A percentile compares a stretch with the other conserved stretches of the same genome.
phyloP scores from a whole-genome alignment of 2,888 invertebrate species.

The Apantesis nais region DNA sequence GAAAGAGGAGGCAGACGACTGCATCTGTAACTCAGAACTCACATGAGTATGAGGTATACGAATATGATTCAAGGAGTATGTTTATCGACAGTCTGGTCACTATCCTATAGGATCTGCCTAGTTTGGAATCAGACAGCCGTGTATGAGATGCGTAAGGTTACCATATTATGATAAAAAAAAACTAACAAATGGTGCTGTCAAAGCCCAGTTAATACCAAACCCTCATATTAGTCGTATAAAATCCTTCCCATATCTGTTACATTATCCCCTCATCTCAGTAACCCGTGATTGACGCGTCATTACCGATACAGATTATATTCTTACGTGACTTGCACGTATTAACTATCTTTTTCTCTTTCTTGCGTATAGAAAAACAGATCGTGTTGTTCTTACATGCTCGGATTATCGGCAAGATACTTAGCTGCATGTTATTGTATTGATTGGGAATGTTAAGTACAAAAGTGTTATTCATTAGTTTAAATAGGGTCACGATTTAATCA shows the following conservation, averaged over 20 bases:
- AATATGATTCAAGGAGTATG: too few species aligned
- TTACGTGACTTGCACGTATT: conserved; percentile 58
- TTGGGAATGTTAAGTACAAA: conserved; percentile 43
- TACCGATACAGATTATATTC: conserved; percentile 56
- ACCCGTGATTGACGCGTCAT: conserved; percentile 66
- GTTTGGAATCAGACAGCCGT: too few species aligned
- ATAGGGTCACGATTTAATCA: background rate
- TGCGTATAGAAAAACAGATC: conserved; percentile 21
- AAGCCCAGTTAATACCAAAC: conserved; percentile 21
- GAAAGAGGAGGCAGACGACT: too few species aligned
- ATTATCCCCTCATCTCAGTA: conserved; percentile 42
- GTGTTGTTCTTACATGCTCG: conserved; percentile 45
- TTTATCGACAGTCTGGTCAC: too few species aligned
- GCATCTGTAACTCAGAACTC: too few species aligned
- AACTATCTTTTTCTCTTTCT: conserved; percentile 39
- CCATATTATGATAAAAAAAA: background rate
- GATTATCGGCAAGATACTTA: conserved; percentile 57
- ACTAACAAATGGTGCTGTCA: conserved; percentile 15
- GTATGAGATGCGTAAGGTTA: too few species aligned
- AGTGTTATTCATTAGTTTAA: conserved; percentile 34
- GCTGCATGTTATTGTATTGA: conserved; percentile 42
- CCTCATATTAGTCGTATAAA: conserved; percentile 18
- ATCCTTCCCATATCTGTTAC: conserved; percentile 24
- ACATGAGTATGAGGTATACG: too few species aligned
- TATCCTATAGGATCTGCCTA: too few species aligned